Percentiles rank a stretch among this genome's conserved stretches.
Evolutionary conservation across 2,797 vertebrate genomes (phyloP).

Genomic region (Hyperoplus immaculatus): DNA sequence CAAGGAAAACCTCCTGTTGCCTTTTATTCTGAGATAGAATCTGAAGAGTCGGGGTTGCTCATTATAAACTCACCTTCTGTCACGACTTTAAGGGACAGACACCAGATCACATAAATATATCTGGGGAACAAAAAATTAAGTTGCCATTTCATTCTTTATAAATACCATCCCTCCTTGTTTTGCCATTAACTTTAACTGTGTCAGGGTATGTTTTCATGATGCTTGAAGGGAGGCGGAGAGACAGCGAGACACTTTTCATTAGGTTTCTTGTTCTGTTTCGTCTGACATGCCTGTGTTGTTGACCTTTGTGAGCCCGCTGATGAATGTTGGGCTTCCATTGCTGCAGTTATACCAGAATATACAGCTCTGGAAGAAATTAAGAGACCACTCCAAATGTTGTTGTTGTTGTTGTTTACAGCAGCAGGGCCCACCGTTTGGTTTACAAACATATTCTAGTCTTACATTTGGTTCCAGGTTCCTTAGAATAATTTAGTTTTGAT

Average conservation of each 20-base stretch:
- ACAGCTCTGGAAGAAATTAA: too few relatives aligned
- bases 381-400: too few relatives aligned
- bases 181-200: conserved; percentile 3
- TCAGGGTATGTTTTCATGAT: not conserved
- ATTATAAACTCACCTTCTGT: conserved; percentile 42
- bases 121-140: not conserved
- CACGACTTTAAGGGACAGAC: not conserved
- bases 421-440: too few relatives aligned
- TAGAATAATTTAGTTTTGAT: too few relatives aligned
- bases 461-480: too few relatives aligned
- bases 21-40: conserved; percentile 29
- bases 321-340: not conserved
- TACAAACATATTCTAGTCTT: too few relatives aligned
- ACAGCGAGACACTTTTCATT: not conserved
- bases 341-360: not conserved
- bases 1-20: conserved; percentile 26
- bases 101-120: conserved; percentile 24
- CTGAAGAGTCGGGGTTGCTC: conserved; percentile 25
- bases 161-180: conserved; percentile 16
- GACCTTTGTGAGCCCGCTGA: conserved; percentile 18
- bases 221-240: not conserved
- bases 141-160: conserved; percentile 3
- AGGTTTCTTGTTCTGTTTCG: not conserved
- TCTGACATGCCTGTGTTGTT: not conserved
- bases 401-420: too few relatives aligned